phyloP scores from a whole-genome alignment of 2,113 vertebrate species.

The Zosterops hypoxanthus region DNA sequence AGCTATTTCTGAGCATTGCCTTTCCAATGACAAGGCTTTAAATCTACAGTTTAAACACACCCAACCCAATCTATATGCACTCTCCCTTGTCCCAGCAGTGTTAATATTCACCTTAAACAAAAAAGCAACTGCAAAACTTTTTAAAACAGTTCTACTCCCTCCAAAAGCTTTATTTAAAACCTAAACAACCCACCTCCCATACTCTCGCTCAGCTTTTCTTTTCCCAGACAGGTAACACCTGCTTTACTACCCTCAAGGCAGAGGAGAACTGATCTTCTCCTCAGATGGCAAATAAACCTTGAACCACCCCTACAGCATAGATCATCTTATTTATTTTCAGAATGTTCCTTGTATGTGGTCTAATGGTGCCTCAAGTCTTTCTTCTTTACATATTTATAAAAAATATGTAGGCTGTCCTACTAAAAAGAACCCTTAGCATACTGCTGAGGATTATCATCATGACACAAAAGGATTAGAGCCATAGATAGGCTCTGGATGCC shows the following conservation, averaged over 20 bases:
- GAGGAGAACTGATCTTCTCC: neutral
- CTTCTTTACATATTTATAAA: neutral
- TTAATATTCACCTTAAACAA: neutral
- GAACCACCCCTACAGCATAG: fast-evolving
- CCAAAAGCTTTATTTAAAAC: neutral
- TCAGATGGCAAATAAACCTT: neutral
- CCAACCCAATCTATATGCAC: neutral
- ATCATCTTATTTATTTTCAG: neutral
- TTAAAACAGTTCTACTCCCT: neutral
- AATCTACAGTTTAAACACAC: neutral
- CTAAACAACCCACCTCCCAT: neutral
- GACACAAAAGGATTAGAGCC: neutral
- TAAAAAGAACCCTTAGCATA: neutral
- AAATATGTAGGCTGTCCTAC: neutral
- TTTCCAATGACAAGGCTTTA: neutral
- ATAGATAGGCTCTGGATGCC: neutral
- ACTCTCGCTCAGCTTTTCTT: neutral
- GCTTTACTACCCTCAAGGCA: neutral
- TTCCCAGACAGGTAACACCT: neutral
- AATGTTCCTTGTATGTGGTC: neutral
- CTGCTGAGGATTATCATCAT: neutral
- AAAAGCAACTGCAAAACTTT: neutral
- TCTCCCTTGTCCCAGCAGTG: neutral
- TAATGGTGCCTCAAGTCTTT: neutral
- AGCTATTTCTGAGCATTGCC: neutral